phyloP scores from a whole-genome alignment of 2,797 vertebrate genomes.

The Protosalanx chinensis region DNA sequence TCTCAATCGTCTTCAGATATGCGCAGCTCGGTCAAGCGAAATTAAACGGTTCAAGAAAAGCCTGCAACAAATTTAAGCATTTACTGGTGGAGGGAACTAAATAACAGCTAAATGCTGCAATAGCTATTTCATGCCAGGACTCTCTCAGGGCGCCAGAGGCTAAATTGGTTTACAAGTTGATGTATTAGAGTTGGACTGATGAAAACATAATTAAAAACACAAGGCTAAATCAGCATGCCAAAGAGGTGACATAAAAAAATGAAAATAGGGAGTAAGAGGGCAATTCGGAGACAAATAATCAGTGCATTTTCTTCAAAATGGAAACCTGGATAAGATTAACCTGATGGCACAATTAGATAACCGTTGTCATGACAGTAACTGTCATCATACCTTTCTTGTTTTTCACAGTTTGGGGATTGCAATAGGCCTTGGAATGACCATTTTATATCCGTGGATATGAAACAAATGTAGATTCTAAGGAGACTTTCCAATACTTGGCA shows the following conservation, averaged over 20 bases:
- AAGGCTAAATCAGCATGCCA: constrained; percentile 46
- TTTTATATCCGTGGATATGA: neutral
- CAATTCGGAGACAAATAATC: constrained; percentile 51
- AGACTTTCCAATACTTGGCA: constrained; percentile 44
- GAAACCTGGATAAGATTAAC: constrained; percentile 54
- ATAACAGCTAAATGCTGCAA: constrained; percentile 59
- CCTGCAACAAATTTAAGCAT: constrained; percentile 71
- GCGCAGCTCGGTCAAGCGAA: constrained; percentile 57
- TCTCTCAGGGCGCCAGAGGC: constrained; percentile 70
- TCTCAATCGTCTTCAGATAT: constrained; percentile 62
- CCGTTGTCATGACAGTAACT: constrained; percentile 48
- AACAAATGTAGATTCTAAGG: constrained; percentile 33
- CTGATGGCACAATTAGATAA: constrained; percentile 54
- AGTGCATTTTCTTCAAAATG: constrained; percentile 34
- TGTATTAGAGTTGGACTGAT: constrained; percentile 69
- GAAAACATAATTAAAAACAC: constrained; percentile 72
- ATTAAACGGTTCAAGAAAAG: constrained; percentile 66
- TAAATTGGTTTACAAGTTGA: constrained; percentile 73
- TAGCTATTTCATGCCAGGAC: constrained; percentile 69
- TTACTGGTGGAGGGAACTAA: constrained; percentile 61
- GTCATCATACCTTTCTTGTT: constrained; percentile 21
- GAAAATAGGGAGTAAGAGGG: constrained; percentile 35
- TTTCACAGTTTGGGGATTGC: constrained; percentile 45
- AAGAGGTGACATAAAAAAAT: constrained; percentile 55
- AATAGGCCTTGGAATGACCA: constrained; percentile 10